Evolutionary conservation across 2,797 vertebrate species (phyloP).

Genomic region (Notolepis coatsorum): DNA sequence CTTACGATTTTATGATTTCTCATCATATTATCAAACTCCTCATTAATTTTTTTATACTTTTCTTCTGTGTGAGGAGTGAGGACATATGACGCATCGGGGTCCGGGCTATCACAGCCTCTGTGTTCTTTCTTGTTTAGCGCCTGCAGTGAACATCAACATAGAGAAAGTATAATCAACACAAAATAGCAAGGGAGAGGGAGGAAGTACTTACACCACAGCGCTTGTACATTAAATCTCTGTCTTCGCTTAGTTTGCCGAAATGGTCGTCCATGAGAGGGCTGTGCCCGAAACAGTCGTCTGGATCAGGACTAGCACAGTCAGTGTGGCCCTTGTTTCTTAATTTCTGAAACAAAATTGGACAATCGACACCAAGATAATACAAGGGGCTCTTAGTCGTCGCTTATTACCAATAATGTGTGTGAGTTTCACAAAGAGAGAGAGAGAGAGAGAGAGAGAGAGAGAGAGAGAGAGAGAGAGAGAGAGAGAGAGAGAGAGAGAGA

Average conservation of each 20-base stretch:
- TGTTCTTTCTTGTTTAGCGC: conserved; percentile 99
- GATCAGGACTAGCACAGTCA: conserved; percentile 99
- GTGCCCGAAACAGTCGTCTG: conserved; percentile 99
- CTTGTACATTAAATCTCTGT: conserved; percentile 99
- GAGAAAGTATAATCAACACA: conserved; percentile 99
- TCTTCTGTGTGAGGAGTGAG: conserved; percentile 99
- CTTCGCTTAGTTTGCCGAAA: conserved; percentile 99
- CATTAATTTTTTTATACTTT: conserved; percentile 99
- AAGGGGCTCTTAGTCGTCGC: conserved; percentile 42
- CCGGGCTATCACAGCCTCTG: conserved; percentile 99
- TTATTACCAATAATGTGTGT: conserved; percentile 28
- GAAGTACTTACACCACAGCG: conserved; percentile 99
- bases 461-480: too few species aligned
- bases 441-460: too few species aligned
- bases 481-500: too few species aligned
- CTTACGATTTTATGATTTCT: conserved; percentile 99
- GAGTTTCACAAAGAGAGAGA: too few species aligned
- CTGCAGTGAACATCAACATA: conserved; percentile 98
- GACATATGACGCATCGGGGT: conserved; percentile 99
- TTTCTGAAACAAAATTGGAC: conserved; percentile 98
- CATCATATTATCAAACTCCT: conserved; percentile 99
- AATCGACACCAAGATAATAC: conserved; percentile 40
- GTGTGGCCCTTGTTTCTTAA: conserved; percentile 99
- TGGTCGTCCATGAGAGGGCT: conserved; percentile 99
- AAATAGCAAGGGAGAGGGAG: conserved; percentile 90